Evolutionary conservation across 2,888 invertebrate genomes (phyloP).

Genomic region (Pristionchus maxplancki): DNA sequence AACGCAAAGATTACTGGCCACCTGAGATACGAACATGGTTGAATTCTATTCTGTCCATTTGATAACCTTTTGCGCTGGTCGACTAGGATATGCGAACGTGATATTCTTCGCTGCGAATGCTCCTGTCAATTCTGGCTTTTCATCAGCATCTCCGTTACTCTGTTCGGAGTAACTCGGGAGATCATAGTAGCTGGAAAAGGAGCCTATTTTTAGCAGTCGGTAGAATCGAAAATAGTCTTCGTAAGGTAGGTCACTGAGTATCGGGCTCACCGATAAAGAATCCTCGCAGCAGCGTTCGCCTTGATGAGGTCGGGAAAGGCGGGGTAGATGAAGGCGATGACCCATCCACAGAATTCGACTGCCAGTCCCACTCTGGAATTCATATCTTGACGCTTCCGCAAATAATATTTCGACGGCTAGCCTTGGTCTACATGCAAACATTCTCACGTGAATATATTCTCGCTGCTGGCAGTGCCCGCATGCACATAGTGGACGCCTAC

Average conservation of each 20-base stretch:
- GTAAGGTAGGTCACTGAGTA: neutral
- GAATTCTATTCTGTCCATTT: too few relatives aligned
- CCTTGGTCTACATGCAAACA: too few relatives aligned
- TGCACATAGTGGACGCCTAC: slow-evolving; percentile 1
- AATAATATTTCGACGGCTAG: too few relatives aligned
- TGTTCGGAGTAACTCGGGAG: neutral
- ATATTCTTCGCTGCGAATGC: slow-evolving; percentile 79
- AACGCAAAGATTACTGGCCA: neutral
- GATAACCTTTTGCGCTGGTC: slow-evolving; percentile 84
- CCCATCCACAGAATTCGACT: slow-evolving; percentile 13
- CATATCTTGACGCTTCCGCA: neutral
- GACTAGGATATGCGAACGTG: slow-evolving; percentile 89
- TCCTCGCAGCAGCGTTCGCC: slow-evolving; percentile 27
- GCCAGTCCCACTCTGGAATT: neutral
- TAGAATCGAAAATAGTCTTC: neutral
- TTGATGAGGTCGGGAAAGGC: slow-evolving; percentile 41
- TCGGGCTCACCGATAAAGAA: neutral
- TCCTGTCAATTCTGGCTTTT: neutral
- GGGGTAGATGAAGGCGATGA: neutral
- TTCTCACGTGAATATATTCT: slow-evolving; percentile 42
- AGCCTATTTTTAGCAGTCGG: neutral
- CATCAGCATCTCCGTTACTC: neutral
- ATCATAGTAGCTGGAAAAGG: slow-evolving; percentile 8
- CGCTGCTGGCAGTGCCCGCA: neutral
- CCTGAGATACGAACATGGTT: neutral